Percentiles rank a stretch among this genome's conserved stretches.
These are phyloP conservation scores for Pollimyrus isidori DNA, from an alignment of 2,113 vertebrate genomes.

Conservation along the genomic window DNA sequence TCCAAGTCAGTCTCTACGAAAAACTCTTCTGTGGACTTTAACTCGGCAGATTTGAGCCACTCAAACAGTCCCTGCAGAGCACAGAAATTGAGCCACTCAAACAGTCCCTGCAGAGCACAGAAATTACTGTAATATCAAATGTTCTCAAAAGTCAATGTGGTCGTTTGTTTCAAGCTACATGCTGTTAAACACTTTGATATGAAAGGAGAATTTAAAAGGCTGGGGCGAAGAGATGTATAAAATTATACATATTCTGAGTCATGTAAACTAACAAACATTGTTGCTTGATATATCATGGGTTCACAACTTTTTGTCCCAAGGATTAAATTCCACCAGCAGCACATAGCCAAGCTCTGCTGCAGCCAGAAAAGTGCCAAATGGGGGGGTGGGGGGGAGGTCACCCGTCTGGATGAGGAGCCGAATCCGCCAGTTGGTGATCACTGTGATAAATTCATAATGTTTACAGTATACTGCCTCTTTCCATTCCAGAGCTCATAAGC, in stretches of 20 bases:
- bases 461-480: neutral
- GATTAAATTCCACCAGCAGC: neutral
- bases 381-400: neutral
- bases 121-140: neutral
- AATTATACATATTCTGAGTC: neutral
- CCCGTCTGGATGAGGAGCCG: neutral
- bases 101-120: conserved; percentile 38
- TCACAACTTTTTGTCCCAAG: neutral
- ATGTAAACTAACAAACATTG: neutral
- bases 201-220: neutral
- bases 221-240: neutral
- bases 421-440: neutral
- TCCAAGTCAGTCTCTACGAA: conserved; percentile 64
- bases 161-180: neutral
- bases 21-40: conserved; percentile 66
- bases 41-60: conserved; percentile 71
- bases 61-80: conserved; percentile 49
- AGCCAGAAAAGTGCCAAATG: neutral
- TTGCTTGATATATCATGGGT: neutral
- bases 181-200: neutral
- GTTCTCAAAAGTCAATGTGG: neutral
- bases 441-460: neutral
- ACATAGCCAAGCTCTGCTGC: neutral
- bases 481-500: neutral
- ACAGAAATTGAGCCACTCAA: conserved; percentile 61